Evolutionary conservation across 2,888 invertebrate species (phyloP).

Genomic region (Polia nebulosa): DNA sequence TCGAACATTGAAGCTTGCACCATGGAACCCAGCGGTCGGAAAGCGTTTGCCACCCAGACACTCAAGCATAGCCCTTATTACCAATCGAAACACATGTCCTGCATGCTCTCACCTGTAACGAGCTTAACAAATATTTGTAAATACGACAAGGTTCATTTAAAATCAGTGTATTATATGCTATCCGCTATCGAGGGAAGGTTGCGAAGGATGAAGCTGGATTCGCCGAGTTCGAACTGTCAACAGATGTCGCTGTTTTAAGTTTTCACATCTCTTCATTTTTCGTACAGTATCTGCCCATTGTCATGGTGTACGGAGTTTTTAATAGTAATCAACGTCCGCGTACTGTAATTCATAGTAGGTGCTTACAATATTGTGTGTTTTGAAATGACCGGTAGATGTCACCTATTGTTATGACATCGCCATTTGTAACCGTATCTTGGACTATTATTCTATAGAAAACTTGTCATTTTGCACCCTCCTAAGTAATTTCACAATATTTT

Average conservation of each 20-base stretch:
- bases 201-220: conserved; percentile 76
- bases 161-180: conserved; percentile 79
- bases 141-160: conserved; percentile 77
- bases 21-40: conserved; percentile 81
- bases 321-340: background rate
- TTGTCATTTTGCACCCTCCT: background rate
- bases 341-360: background rate
- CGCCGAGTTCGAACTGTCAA: conserved; percentile 58
- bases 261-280: background rate
- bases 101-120: conserved; percentile 68
- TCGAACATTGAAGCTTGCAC: conserved; percentile 62
- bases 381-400: conserved; percentile 42
- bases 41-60: conserved; percentile 76
- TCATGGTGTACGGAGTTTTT: background rate
- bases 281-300: background rate
- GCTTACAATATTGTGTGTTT: conserved; percentile 15
- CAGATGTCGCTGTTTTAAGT: conserved; percentile 69
- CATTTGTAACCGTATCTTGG: background rate
- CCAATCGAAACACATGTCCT: conserved; percentile 44
- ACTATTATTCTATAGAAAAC: background rate
- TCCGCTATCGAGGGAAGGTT: conserved; percentile 84
- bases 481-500: conserved; percentile 4
- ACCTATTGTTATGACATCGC: background rate
- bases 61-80: conserved; percentile 38
- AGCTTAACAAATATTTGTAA: conserved; percentile 78